Percentiles rank a stretch among this genome's conserved stretches.
Conservation (phyloP, 1,140 invertebrate genomes). For the Drosophila pruinosa region DNA sequence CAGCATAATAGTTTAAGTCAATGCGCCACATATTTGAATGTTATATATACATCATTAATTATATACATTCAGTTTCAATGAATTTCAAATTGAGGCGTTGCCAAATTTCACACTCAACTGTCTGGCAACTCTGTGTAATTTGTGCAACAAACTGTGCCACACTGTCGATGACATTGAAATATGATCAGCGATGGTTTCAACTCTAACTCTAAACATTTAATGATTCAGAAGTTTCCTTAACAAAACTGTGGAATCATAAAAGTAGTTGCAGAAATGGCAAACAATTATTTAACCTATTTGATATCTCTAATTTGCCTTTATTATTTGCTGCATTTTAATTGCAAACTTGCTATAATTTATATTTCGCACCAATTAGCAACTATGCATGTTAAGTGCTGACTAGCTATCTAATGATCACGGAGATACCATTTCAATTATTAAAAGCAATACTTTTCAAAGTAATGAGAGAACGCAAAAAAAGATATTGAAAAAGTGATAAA, state of each 20-base stretch:
- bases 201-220: too few species aligned
- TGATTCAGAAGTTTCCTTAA: too few species aligned
- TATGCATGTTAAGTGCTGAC: constrained; percentile 2
- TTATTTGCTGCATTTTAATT: constrained; percentile 5
- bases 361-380: constrained; percentile 16
- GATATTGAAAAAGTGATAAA: background rate
- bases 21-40: too few species aligned
- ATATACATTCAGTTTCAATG: too few species aligned
- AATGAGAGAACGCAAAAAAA: background rate
- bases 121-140: too few species aligned
- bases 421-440: background rate
- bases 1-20: too few species aligned
- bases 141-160: too few species aligned
- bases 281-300: background rate
- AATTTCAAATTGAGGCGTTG: too few species aligned
- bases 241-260: background rate
- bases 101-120: too few species aligned
- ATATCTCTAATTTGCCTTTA: background rate
- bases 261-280: background rate
- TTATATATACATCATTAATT: too few species aligned
- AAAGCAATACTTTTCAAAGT: background rate
- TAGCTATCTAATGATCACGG: background rate
- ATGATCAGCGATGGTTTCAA: too few species aligned
- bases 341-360: background rate
- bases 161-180: too few species aligned